Evolutionary conservation across 2,797 vertebrate species (phyloP).

Genomic region (Falco rusticolus): DNA sequence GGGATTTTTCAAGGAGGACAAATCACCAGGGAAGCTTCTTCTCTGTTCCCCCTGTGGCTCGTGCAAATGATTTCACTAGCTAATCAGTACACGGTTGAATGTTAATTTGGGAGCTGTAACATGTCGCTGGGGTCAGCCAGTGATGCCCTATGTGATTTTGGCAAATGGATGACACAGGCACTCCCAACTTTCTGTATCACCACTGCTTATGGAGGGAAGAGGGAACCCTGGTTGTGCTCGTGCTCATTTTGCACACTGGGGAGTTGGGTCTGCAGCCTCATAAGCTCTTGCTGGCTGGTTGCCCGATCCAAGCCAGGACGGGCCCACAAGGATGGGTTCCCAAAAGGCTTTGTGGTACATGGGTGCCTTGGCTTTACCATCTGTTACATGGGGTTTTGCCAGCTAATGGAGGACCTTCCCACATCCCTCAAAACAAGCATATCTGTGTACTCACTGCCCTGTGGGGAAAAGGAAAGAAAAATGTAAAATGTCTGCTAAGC

Average conservation of each 20-base stretch:
- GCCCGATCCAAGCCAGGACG: not conserved
- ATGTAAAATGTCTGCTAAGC: not conserved
- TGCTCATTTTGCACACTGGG: rapidly evolving
- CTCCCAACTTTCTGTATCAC: no score
- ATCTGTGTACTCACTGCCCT: not conserved
- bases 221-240: not conserved
- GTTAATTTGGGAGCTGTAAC: not conserved
- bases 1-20: not conserved
- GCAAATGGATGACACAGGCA: not conserved
- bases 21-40: not conserved
- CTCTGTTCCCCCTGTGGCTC: not conserved
- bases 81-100: not conserved
- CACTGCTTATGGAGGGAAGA: not conserved
- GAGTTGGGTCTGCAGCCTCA: not conserved
- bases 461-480: not conserved
- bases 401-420: not conserved
- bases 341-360: not conserved
- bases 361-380: not conserved
- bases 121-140: not conserved
- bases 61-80: no score
- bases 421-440: not conserved
- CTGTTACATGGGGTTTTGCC: not conserved
- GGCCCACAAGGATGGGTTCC: not conserved
- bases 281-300: not conserved
- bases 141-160: not conserved